Evolutionary conservation across 1,140 invertebrate genomes (phyloP).

Genomic region (Colletes gigas): DNA sequence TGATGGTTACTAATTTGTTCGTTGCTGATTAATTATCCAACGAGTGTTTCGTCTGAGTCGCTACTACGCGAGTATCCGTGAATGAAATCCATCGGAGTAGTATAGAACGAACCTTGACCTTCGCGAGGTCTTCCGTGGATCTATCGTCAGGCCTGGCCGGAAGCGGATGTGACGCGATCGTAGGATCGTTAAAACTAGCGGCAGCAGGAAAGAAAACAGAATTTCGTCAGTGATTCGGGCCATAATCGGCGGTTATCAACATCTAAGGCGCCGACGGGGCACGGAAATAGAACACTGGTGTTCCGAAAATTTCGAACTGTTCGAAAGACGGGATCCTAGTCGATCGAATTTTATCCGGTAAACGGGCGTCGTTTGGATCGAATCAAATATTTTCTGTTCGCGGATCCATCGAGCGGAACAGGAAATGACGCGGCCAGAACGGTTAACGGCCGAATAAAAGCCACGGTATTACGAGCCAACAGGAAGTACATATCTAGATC

Average conservation of each 20-base stretch:
- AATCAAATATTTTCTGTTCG: neutral
- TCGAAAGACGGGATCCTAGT: neutral
- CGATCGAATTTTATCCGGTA: neutral
- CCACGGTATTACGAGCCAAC: conserved; percentile 6
- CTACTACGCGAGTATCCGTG: neutral
- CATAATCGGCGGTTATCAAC: conserved; percentile 31
- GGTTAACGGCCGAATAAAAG: conserved; percentile 46
- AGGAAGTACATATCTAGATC: conserved; percentile 24
- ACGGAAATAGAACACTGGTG: conserved; percentile 19
- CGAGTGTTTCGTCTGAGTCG: neutral
- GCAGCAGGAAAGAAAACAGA: conserved; percentile 26
- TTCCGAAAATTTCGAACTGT: neutral
- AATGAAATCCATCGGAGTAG: neutral
- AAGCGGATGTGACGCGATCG: conserved; percentile 59
- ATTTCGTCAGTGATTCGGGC: conserved; percentile 5
- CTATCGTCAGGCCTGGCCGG: conserved; percentile 9
- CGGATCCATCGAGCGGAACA: conserved; percentile 8
- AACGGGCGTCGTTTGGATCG: neutral
- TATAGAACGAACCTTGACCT: conserved; percentile 17
- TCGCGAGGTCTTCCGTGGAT: conserved; percentile 14
- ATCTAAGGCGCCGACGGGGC: neutral
- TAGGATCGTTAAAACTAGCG: conserved; percentile 34
- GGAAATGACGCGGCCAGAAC: conserved; percentile 52
- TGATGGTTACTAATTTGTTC: no score
- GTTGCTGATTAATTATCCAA: neutral